These are phyloP conservation scores for Erpobdella octoculata DNA, from an alignment of 2,888 invertebrate species.

Conservation along the genomic window DNA sequence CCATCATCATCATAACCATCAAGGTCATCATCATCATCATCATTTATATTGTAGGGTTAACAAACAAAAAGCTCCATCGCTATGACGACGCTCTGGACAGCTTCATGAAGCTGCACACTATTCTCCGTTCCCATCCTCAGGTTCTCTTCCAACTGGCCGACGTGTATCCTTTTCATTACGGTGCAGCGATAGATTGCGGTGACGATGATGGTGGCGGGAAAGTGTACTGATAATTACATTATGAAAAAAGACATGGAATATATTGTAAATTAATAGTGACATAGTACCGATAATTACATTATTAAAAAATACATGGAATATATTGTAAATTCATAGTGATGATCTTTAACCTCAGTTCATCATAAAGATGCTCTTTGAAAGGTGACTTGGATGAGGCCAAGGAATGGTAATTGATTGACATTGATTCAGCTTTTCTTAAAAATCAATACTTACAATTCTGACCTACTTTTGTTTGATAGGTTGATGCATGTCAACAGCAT, in stretches of 20 bases:
- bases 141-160: slow-evolving; percentile 51
- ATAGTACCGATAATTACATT: not conserved
- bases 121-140: slow-evolving; percentile 65
- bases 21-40: not conserved
- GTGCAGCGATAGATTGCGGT: too few species aligned
- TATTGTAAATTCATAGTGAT: slow-evolving; percentile 37
- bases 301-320: slow-evolving; percentile 16
- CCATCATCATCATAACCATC: too few species aligned
- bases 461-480: slow-evolving; percentile 55
- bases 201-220: too few species aligned
- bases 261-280: not conserved
- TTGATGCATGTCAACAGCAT: slow-evolving; percentile 72
- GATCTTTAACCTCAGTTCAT: too few species aligned
- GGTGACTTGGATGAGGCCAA: slow-evolving; percentile 57
- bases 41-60: not conserved
- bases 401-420: slow-evolving; percentile 45
- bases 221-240: not conserved
- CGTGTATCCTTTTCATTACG: slow-evolving; percentile 38
- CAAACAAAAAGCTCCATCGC: slow-evolving; percentile 52
- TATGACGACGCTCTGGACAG: slow-evolving; percentile 69
- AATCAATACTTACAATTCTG: too few species aligned
- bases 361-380: slow-evolving; percentile 60
- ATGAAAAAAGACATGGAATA: not conserved
- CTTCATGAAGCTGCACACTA: slow-evolving; percentile 69
- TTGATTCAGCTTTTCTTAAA: too few species aligned